Base-by-base conservation (phyloP, 2,797 vertebrate species). In the Schizopygopsis malacanthus region DNA sequence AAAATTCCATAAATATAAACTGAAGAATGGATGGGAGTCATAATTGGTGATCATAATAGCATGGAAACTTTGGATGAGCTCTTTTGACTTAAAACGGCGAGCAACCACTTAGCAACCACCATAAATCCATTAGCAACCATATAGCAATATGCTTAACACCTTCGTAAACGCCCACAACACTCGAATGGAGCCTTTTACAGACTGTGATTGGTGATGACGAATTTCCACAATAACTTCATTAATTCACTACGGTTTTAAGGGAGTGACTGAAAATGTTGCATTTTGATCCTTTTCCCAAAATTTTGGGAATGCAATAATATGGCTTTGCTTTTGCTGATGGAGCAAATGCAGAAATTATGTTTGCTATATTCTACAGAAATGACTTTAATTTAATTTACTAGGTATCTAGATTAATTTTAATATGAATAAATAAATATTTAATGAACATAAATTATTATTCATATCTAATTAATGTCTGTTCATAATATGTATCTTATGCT, bases 131-230 rank as follows among this genome's bases (percentile, higher is more conserved):
- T 39, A 69, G 59, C n/a, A 25, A 37, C 33, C 65, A 39, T 39
- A 67, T 18, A 18, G 63, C 28, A 37, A 33, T 37, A 39, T 39
- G 65, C 33, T 67, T 67, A 67, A 73, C 71, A 47, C 71, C 43
- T 16, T 50, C 15, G 43, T 47, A 73, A 47, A 28, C 45, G 16
- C 13, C n/a, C n/a, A 50, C 15, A 10, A 18, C 13, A 50, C 2
- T 43, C 41, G 45, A 75, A 50, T 75, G 47, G 47, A 75, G 9
- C 8, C 72, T 76, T 75, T 52, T 76, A 76, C 16, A 20, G 16
- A 52, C 45, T 33, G 67, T 73, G 72, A 33, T 75, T 50, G 33
- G 45, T 75, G 72, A 50, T 75, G 25, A 75, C 1, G 16, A 11
- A 75, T 75, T 52, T 52, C 25, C 9, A 75, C 25, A 52, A 33